These are phyloP conservation scores for Parotocinclus haroldoi DNA, from an alignment of 2,797 vertebrate species.

Conservation along the genomic window DNA sequence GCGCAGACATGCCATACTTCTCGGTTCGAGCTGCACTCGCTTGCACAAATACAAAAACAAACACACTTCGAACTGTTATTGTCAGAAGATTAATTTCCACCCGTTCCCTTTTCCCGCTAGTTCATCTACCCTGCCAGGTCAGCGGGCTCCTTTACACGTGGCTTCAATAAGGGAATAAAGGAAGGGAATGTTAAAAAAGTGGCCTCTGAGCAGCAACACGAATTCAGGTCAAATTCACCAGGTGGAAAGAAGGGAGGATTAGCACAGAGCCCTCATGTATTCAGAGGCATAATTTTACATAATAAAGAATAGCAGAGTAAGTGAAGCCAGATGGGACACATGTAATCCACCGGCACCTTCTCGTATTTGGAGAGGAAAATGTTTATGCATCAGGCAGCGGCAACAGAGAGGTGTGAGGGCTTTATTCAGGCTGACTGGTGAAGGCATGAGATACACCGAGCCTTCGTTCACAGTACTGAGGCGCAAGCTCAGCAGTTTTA, in stretches of 20 bases:
- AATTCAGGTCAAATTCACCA: slow-evolving; percentile 75
- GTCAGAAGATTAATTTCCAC: slow-evolving; percentile 56
- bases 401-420: slow-evolving; percentile 54
- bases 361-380: slow-evolving; percentile 66
- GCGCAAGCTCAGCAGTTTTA: no score
- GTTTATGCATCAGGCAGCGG: slow-evolving; percentile 63
- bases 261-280: slow-evolving; percentile 64
- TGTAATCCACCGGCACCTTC: slow-evolving; percentile 62
- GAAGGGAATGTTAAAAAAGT: neutral
- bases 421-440: slow-evolving; percentile 63
- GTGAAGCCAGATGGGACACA: slow-evolving; percentile 69
- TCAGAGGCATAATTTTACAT: slow-evolving; percentile 67
- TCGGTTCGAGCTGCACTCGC: slow-evolving; percentile 2
- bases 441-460: slow-evolving; percentile 38
- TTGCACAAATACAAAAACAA: slow-evolving; percentile 52
- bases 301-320: slow-evolving; percentile 65
- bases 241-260: slow-evolving; percentile 72
- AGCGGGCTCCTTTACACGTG: slow-evolving; percentile 67
- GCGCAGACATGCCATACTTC: slow-evolving; percentile 28
- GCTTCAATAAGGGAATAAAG: slow-evolving; percentile 63
- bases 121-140: slow-evolving; percentile 64
- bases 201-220: slow-evolving; percentile 55
- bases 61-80: slow-evolving; percentile 56
- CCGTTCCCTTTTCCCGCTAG: slow-evolving; percentile 46
- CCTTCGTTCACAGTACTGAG: neutral